Percentiles rank a stretch among this genome's conserved stretches.
Conservation (phyloP, 2,113 vertebrate genomes). For the Glaucomys volans region DNA sequence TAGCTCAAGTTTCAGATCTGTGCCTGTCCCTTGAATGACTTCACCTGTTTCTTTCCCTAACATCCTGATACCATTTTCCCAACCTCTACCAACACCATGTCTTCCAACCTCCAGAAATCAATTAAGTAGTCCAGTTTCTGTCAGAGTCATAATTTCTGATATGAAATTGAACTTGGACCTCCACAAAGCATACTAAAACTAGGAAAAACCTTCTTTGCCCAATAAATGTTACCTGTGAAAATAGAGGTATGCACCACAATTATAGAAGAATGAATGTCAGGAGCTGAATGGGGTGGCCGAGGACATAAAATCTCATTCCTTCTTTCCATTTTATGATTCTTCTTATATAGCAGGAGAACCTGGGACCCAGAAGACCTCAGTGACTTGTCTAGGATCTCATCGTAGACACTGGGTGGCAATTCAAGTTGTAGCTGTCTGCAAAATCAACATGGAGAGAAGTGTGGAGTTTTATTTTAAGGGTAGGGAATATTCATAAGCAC, state of each 20-base stretch:
- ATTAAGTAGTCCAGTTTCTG: background rate
- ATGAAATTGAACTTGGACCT: background rate
- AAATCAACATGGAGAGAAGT: background rate
- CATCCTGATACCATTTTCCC: background rate
- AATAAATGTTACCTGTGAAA: background rate
- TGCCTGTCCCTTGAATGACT: background rate
- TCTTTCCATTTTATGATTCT: background rate
- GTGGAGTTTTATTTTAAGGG: background rate
- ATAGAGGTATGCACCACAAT: background rate
- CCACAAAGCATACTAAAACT: background rate
- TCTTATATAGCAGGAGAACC: background rate
- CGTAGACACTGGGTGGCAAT: background rate
- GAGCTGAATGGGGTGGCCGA: background rate
- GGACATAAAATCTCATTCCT: background rate
- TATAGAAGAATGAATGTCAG: background rate
- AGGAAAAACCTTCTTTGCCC: background rate
- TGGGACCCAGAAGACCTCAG: background rate
- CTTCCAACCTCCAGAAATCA: background rate
- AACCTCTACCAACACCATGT: background rate
- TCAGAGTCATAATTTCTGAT: background rate
- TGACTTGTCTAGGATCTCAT: background rate
- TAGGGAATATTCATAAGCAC: fast-evolving
- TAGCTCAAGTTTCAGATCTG: background rate
- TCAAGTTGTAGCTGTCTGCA: no score
- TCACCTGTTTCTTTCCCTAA: background rate